Evolutionary conservation across 2,888 invertebrate genomes (phyloP), one percentile per base, ranked within the genome.

Genomic region (Campoplex capitator): DNA sequence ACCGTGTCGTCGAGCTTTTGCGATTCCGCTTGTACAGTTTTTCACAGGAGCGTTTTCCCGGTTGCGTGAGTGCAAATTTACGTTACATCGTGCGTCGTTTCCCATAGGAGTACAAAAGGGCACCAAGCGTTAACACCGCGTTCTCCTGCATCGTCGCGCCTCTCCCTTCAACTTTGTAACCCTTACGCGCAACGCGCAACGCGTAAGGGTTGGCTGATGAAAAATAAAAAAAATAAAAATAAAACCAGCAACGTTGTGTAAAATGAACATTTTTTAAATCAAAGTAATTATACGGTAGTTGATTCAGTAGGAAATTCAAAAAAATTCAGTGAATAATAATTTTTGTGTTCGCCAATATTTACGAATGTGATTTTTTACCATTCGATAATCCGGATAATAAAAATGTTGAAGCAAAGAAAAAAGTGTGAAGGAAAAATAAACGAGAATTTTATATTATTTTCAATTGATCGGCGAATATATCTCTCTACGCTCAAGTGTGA

Each of bases 81-180:
- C 65, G 84, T 79, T 58, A 82, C 82, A 85, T 67, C 75, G 82
- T 71, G 75, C 70, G 71, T 62, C 70, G 62, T 45, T 82, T 82
- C 45, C 77, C 84, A 58, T 73, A 75, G 28, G 67, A 76, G 67
- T 42, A 51, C 23, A 71, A 68, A 62, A 87, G 75, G 78, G 85
- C 75, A 75, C 68, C 70, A 48, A 82, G 84, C 87, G 78, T 84
- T 78, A 81, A 74, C 28, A 65, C 75, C 67, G 54, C 67, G 54
- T 65, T 81, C 76, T 79, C 73, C 77, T 84, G 86, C 86, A 81
- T 78, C 86, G 86, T 68, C 84, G 84, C 77, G 76, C 75, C 51
- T 77, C 79, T 78, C 80, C 84, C 84, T 62, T 84, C 58, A 65
- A 84, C 77, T 74, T 62, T 3, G 38, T 48, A 54, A 86, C 76